phyloP scores from a whole-genome alignment of 2,797 vertebrate species.

The Aeoliscus strigatus region DNA sequence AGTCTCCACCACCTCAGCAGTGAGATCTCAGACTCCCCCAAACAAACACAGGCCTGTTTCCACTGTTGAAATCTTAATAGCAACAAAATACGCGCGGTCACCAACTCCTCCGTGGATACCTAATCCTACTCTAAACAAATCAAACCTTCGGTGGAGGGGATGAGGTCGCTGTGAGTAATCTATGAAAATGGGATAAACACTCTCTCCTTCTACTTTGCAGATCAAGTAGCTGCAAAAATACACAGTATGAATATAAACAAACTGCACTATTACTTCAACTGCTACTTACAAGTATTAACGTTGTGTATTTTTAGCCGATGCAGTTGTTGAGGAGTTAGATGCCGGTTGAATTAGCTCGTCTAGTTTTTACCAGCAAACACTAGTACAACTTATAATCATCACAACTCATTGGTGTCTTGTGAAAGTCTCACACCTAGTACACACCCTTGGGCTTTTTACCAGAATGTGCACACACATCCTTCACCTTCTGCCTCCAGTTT shows the following conservation, averaged over 20 bases:
- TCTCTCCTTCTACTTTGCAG: conserved; percentile 26
- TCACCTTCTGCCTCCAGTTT: too few species aligned
- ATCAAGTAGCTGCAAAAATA: conserved; percentile 62
- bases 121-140: conserved; percentile 68
- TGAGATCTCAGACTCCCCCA: conserved; percentile 48
- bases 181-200: conserved; percentile 41
- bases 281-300: too few species aligned
- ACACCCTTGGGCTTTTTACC: too few species aligned
- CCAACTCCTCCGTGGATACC: conserved; percentile 45
- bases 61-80: conserved; percentile 48
- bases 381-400: too few species aligned
- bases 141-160: conserved; percentile 25
- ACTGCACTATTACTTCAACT: conserved; percentile 35
- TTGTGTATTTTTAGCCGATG: too few species aligned
- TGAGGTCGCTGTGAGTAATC: conserved; percentile 37
- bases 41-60: conserved; percentile 65
- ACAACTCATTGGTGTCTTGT: too few species aligned
- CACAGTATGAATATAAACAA: conserved; percentile 48
- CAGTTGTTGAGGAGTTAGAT: too few species aligned
- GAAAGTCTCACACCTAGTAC: too few species aligned
- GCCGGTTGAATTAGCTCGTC: too few species aligned
- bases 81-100: conserved; percentile 51
- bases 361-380: too few species aligned
- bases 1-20: conserved; percentile 44
- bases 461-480: too few species aligned